phyloP scores from a whole-genome alignment of 92 coral and sea anemone genomes.

The Siderastrea radians region DNA sequence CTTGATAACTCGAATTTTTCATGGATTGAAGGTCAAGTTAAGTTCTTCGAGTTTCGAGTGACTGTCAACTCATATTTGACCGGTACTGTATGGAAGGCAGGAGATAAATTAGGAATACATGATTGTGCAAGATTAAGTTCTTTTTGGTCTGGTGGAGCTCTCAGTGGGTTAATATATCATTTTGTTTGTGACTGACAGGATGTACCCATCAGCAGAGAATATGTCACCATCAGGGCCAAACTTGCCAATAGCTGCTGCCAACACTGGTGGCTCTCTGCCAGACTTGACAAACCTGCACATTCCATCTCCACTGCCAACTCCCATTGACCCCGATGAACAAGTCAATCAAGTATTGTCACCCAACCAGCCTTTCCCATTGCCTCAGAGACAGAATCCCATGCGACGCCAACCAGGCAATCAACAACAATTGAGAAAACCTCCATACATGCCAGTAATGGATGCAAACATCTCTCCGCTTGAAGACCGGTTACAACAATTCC shows the following conservation, averaged over 20 bases:
- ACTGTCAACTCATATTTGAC: too few relatives aligned
- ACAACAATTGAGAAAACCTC: slow-evolving; percentile 62
- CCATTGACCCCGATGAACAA: slow-evolving; percentile 83
- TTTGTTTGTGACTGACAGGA: slow-evolving; percentile 40
- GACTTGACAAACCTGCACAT: slow-evolving; percentile 96
- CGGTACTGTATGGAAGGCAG: too few relatives aligned
- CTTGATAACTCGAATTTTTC: too few relatives aligned
- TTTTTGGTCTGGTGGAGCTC: not conserved
- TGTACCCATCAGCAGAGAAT: slow-evolving; percentile 74
- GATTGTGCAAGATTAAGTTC: too few relatives aligned
- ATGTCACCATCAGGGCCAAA: slow-evolving; percentile 65
- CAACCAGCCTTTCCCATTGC: slow-evolving; percentile 62
- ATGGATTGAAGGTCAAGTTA: too few relatives aligned
- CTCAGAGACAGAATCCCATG: slow-evolving; percentile 68
- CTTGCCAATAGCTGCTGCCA: slow-evolving; percentile 69
- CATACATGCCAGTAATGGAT: slow-evolving; percentile 54
- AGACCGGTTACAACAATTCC: slow-evolving; percentile 79
- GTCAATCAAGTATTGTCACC: slow-evolving; percentile 73
- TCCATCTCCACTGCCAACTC: slow-evolving; percentile 95
- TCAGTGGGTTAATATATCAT: not conserved
- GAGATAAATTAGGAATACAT: too few relatives aligned
- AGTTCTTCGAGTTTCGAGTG: too few relatives aligned
- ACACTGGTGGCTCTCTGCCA: slow-evolving; percentile 93
- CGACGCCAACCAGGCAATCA: slow-evolving; percentile 68
- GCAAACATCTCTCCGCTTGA: slow-evolving; percentile 72